These are phyloP conservation scores for Glomeris marginata DNA, from an alignment of 2,888 invertebrate species.

Conservation along the genomic window DNA sequence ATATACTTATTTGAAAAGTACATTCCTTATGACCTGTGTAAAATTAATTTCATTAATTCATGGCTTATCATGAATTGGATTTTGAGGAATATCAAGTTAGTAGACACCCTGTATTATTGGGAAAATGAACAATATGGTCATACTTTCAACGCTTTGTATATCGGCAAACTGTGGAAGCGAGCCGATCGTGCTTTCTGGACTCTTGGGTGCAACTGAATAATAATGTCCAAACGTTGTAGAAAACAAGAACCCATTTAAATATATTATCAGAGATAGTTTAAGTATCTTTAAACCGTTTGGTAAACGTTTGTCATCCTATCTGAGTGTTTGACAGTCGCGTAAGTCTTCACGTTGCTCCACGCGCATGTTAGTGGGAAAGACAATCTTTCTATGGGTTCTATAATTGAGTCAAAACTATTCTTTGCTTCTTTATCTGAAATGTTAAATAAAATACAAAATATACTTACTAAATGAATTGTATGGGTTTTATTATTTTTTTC, in stretches of 20 bases:
- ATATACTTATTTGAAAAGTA: too few relatives aligned
- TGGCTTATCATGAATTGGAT: too few relatives aligned
- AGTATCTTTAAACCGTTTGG: slow-evolving; percentile 22
- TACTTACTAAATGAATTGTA: background rate
- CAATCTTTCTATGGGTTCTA: slow-evolving; percentile 57
- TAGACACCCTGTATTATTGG: too few relatives aligned
- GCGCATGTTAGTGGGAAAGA: slow-evolving; percentile 60
- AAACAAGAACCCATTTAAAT: too few relatives aligned
- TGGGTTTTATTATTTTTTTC: background rate
- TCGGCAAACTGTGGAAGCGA: slow-evolving; percentile 53
- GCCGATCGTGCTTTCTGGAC: slow-evolving; percentile 55
- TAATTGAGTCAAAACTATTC: slow-evolving; percentile 48
- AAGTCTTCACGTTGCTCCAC: slow-evolving; percentile 72
- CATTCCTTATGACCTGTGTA: too few relatives aligned
- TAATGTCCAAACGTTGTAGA: slow-evolving; percentile 6
- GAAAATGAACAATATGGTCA: too few relatives aligned
- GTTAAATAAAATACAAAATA: background rate
- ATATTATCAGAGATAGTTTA: too few relatives aligned
- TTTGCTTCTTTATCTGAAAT: slow-evolving; percentile 27
- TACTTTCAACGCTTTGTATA: slow-evolving; percentile 51
- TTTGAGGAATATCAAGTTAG: too few relatives aligned
- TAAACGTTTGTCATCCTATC: slow-evolving; percentile 22
- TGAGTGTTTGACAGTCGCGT: slow-evolving; percentile 54
- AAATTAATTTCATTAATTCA: too few relatives aligned
- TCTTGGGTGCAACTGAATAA: slow-evolving; percentile 53